These are phyloP conservation scores for Microctenopoma stevenorrisi DNA, from an alignment of 2,797 vertebrate genomes.

Conservation along the genomic window DNA sequence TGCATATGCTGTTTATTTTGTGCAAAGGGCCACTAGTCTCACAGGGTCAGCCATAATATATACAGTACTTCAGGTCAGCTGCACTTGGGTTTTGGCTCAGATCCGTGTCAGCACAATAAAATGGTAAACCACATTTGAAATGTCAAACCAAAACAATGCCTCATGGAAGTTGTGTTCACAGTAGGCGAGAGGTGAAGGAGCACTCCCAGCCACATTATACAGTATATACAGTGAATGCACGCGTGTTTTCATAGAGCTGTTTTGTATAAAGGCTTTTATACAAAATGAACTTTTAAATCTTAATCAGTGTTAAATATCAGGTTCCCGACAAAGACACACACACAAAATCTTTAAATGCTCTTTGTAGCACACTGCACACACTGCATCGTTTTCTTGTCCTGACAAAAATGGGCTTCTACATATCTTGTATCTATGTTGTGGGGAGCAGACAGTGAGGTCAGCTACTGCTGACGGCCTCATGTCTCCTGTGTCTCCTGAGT, in stretches of 20 bases:
- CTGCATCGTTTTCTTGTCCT: background rate
- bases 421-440: background rate
- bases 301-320: too few relatives aligned
- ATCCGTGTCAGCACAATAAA: conserved; percentile 16
- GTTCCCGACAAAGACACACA: background rate
- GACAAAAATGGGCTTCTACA: background rate
- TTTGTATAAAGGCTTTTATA: background rate
- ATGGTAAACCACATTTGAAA: conserved; percentile 18
- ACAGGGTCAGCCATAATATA: conserved; percentile 14
- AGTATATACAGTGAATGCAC: background rate
- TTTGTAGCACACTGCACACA: too few relatives aligned
- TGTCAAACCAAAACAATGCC: conserved; percentile 2
- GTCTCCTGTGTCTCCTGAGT: background rate
- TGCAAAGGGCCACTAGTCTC: conserved; percentile 14
- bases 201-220: background rate
- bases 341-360: background rate
- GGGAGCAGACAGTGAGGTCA: background rate
- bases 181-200: background rate
- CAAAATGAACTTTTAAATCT: background rate
- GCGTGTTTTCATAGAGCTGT: background rate
- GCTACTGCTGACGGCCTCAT: background rate
- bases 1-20: conserved; percentile 21
- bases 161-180: background rate
- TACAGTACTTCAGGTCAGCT: conserved; percentile 14
- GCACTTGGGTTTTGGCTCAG: conserved; percentile 8